phyloP scores from a whole-genome alignment of 2,797 vertebrate genomes.

The Eospalax fontanierii region DNA sequence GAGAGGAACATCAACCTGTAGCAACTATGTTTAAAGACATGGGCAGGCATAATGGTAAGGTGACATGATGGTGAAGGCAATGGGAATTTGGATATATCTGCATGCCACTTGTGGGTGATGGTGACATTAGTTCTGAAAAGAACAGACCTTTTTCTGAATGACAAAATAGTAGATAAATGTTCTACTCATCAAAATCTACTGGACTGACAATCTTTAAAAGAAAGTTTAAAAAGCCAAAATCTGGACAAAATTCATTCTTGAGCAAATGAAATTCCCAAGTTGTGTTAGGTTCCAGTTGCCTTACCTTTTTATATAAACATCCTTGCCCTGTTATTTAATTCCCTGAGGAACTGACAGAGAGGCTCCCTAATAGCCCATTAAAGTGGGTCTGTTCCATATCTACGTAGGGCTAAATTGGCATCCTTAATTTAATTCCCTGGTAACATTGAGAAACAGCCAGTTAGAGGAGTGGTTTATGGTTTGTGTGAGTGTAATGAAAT shows the following conservation, averaged over 20 bases:
- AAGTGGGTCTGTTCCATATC: neutral
- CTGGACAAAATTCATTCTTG: conserved; percentile 18
- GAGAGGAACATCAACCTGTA: neutral
- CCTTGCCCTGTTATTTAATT: conserved; percentile 20
- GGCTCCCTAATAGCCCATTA: neutral
- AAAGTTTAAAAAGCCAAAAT: conserved; percentile 1
- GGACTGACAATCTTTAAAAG: conserved; percentile 40
- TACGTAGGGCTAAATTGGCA: neutral
- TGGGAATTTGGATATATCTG: neutral
- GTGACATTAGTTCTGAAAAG: conserved; percentile 65
- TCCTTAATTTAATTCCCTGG: conserved; percentile 53
- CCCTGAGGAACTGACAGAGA: neutral
- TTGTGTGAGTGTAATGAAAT: conserved; percentile 24
- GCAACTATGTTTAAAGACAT: neutral
- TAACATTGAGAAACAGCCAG: conserved; percentile 19
- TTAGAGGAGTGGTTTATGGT: conserved; percentile 40
- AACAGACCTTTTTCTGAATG: conserved; percentile 15
- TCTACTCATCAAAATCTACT: conserved; percentile 56
- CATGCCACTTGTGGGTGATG: neutral
- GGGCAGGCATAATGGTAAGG: neutral
- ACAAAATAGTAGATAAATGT: conserved; percentile 55
- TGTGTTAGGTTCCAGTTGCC: neutral
- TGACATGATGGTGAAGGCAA: neutral
- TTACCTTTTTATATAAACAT: conserved; percentile 29
- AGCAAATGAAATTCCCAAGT: conserved; percentile 40